Conservation (phyloP, 2,888 invertebrate genomes). For the Itoplectis maculator region DNA sequence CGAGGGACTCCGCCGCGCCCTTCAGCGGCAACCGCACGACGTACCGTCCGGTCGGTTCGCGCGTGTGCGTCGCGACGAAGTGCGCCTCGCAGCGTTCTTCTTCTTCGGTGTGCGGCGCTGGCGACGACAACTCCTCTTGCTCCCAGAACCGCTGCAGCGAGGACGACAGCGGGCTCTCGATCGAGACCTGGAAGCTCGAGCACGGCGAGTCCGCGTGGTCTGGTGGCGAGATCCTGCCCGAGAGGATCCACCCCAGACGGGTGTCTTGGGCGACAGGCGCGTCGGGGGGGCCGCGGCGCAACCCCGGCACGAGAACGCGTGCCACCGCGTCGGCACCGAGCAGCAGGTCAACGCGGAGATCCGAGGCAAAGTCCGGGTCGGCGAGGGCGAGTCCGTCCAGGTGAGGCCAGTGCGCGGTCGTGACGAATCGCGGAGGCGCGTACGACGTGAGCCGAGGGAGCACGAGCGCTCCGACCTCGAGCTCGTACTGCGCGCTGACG, state of each 20-base stretch:
- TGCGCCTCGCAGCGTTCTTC: conserved; percentile 72
- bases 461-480: too few relatives aligned
- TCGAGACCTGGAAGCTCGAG: background rate
- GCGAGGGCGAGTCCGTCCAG: background rate
- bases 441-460: background rate
- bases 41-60: conserved; percentile 67
- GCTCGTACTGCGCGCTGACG: background rate
- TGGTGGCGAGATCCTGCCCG: conserved; percentile 12
- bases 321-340: background rate
- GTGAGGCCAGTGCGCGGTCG: background rate
- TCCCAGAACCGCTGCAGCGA: conserved; percentile 53
- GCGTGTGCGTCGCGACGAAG: conserved; percentile 66
- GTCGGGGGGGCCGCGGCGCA: background rate
- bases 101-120: background rate
- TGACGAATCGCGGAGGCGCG: background rate
- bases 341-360: background rate
- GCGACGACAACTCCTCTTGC: conserved; percentile 52
- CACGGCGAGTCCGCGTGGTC: background rate
- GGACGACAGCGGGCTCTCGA: conserved; percentile 54
- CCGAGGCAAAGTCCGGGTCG: conserved; percentile 1
- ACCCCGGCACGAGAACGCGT: background rate
- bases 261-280: conserved; percentile 13
- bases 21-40: conserved; percentile 71
- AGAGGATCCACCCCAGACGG: background rate
- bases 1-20: conserved; percentile 59